These are phyloP conservation scores for Dasypolia templi DNA, from an alignment of 2,888 invertebrate species.

Conservation along the genomic window DNA sequence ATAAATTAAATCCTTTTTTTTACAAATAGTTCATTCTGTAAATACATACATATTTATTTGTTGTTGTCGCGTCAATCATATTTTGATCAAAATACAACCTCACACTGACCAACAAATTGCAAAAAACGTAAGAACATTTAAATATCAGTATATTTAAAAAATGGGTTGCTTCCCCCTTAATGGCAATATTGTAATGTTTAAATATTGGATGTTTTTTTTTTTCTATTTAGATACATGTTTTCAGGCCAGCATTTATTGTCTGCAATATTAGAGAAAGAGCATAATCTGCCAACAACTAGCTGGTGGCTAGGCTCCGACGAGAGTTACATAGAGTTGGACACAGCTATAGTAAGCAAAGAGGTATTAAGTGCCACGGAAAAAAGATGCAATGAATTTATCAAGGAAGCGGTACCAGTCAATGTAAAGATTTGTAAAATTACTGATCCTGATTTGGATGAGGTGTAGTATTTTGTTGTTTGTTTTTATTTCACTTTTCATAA, in stretches of 20 bases:
- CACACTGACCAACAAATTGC: neutral
- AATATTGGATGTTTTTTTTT: neutral
- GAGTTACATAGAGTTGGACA: constrained; percentile 93
- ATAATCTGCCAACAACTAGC: constrained; percentile 93
- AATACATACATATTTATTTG: no score
- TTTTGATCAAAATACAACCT: neutral
- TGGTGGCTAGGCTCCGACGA: constrained; percentile 95
- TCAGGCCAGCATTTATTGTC: constrained; percentile 96
- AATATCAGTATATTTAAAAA: no score
- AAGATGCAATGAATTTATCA: constrained; percentile 92
- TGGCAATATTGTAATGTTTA: neutral
- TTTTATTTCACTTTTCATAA: neutral
- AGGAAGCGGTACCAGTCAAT: constrained; percentile 91
- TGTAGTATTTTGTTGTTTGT: constrained; percentile 51
- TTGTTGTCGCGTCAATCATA: no score
- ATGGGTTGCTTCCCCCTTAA: neutral
- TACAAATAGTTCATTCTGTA: no score
- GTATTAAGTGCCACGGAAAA: constrained; percentile 90
- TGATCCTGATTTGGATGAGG: constrained; percentile 90
- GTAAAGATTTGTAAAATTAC: constrained; percentile 91
- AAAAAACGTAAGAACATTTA: neutral
- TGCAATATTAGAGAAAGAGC: constrained; percentile 93
- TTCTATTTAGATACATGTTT: no score
- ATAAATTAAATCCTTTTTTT: no score
- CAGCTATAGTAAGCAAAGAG: constrained; percentile 87